Base-by-base conservation (phyloP, 2,888 invertebrate species). In the Oscheius onirici region DNA sequence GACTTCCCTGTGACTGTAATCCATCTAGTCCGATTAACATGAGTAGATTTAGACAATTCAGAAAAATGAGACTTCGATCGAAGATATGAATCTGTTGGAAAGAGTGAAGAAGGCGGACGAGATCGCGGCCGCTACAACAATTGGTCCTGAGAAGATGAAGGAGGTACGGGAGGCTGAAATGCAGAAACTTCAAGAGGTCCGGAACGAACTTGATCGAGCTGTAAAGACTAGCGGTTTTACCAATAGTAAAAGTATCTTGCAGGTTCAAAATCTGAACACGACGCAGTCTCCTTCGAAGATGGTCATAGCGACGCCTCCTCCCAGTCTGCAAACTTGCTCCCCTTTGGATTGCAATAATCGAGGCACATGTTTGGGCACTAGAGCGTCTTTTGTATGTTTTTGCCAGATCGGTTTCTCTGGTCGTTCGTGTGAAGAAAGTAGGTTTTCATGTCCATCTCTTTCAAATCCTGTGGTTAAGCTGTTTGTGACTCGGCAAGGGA, bases 341-440 rank as follows among this genome's bases (percentile, higher is more conserved):
- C 60, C 82, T 11, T 71, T 75, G 0, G 81, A 85, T 44, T 85
- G 85, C 71, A 83, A 81, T 61, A 74, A 80, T 54, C 73, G 83
- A 11, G 85, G 84, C 24, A 78, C 81, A 0, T 85, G 85, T 57
- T 63, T 85, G 8, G 85, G 85, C 22, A 75, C 83, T 0, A 77
- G 79, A 58, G 71, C 73, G 3, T 76, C 78, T 22, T 86, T 76
- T 43, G 24, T 85, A 22, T 85, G 85, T 72, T 71, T 84, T 15
- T 85, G 85, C 70, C 75, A 81, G 34, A 41, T 82, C 8, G 85
- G 85, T 49, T 83, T 72, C 55, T 81, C 84, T 3, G 84, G 84
- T 10, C 75, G 75, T 44, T 74, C 72, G 40, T 85, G 85, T 69
- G 79, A 85, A 77, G 85, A 85, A n/a, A 79, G 84, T 84, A 51